These are phyloP conservation scores for Halocynthia aurantium DNA, from an alignment of 23 tunicate species.

Conservation along the genomic window DNA sequence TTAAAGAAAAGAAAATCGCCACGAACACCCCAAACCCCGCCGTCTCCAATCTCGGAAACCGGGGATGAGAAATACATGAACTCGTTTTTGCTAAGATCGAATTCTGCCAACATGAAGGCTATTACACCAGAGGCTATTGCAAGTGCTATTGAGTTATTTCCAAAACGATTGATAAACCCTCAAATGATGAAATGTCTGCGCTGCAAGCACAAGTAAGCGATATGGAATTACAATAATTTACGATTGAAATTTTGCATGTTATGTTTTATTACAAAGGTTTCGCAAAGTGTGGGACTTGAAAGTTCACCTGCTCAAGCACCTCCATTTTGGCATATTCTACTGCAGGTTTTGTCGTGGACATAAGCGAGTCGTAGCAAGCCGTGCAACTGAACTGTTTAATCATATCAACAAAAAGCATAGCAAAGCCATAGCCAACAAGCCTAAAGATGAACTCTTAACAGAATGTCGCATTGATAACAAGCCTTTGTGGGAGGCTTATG, in stretches of 20 bases:
- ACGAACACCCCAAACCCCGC: neutral
- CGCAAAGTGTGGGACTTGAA: slow-evolving; percentile 16
- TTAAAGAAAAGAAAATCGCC: neutral
- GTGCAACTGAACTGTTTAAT: slow-evolving; percentile 3
- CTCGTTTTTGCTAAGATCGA: neutral
- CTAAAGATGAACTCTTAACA: neutral
- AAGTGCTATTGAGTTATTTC: slow-evolving; percentile 3
- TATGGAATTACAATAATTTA: neutral
- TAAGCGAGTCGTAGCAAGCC: neutral
- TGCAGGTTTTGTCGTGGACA: slow-evolving; percentile 3
- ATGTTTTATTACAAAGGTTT: neutral
- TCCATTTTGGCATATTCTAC: neutral
- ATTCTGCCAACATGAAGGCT: neutral
- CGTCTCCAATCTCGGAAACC: neutral
- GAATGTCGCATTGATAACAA: slow-evolving; percentile 11
- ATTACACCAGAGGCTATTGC: neutral
- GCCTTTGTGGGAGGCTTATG: slow-evolving; percentile 14
- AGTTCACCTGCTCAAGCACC: slow-evolving; percentile 20
- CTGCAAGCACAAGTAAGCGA: slow-evolving; percentile 23
- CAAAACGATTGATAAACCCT: slow-evolving; percentile 1
- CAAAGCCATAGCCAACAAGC: neutral
- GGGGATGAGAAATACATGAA: neutral
- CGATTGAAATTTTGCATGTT: neutral
- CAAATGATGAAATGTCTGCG: neutral
- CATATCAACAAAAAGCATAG: slow-evolving; percentile 6